Evolutionary conservation across 2,888 invertebrate species (phyloP).

Genomic region (Metellina segmentata): DNA sequence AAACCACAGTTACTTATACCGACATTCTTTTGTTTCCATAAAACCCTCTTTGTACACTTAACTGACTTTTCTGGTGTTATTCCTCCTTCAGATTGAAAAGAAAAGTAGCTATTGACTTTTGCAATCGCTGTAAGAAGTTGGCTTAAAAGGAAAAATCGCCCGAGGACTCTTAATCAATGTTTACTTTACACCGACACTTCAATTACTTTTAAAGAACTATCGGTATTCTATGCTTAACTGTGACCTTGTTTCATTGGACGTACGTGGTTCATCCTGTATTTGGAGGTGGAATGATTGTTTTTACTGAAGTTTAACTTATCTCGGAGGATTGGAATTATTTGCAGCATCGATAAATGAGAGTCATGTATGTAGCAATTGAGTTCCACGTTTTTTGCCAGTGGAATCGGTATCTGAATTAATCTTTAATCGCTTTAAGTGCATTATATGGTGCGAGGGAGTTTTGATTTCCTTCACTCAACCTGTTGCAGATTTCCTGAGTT

Average conservation of each 20-base stretch:
- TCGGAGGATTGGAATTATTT: too few relatives aligned
- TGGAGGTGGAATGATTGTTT: too few relatives aligned
- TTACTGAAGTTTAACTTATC: too few relatives aligned
- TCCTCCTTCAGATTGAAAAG: background rate
- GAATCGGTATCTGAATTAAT: too few relatives aligned
- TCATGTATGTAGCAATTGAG: too few relatives aligned
- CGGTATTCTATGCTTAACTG: slow-evolving; percentile 5
- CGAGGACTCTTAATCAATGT: slow-evolving; percentile 51
- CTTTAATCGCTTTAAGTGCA: too few relatives aligned
- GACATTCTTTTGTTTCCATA: background rate
- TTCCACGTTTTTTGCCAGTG: too few relatives aligned
- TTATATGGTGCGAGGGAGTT: too few relatives aligned
- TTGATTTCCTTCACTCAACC: too few relatives aligned
- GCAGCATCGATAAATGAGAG: too few relatives aligned
- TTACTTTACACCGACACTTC: slow-evolving; percentile 55
- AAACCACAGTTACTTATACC: background rate
- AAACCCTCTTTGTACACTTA: background rate
- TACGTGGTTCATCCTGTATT: too few relatives aligned
- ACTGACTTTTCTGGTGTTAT: background rate
- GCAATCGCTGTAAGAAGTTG: slow-evolving; percentile 34
- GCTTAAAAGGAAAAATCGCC: slow-evolving; percentile 32
- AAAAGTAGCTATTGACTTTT: slow-evolving; percentile 61
- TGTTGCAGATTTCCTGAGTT: too few relatives aligned
- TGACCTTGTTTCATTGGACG: background rate
- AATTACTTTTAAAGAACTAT: slow-evolving; percentile 60